These are phyloP conservation scores for Muscicapa adusta DNA, from an alignment of 2,113 vertebrate genomes.

Conservation along the genomic window DNA sequence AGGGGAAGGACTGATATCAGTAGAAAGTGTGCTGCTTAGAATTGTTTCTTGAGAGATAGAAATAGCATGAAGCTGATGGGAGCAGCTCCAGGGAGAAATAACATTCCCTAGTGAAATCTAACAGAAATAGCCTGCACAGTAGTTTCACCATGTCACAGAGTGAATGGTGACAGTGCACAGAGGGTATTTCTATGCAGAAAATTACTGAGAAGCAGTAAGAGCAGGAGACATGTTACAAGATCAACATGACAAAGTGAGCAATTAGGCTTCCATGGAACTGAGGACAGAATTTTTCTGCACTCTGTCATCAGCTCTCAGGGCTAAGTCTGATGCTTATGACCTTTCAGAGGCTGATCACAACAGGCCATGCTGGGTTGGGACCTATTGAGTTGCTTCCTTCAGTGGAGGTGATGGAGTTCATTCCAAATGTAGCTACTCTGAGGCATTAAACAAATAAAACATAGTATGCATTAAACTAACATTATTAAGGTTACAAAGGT, in stretches of 20 bases:
- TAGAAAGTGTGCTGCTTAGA: not conserved
- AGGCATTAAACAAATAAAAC: slow-evolving; percentile 45
- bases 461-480: slow-evolving; percentile 1
- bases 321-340: not conserved
- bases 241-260: slow-evolving; percentile 33
- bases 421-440: slow-evolving; percentile 40
- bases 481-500: slow-evolving; percentile 13
- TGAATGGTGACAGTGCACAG: slow-evolving; percentile 1
- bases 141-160: not conserved
- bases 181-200: not conserved
- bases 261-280: not conserved
- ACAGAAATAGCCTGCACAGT: not conserved
- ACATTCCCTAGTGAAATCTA: not conserved
- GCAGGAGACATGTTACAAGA: not conserved
- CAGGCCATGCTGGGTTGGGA: not conserved
- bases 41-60: not conserved
- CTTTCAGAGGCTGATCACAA: not conserved
- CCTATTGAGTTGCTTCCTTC: slow-evolving; percentile 7
- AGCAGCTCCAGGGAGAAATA: not conserved
- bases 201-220: not conserved
- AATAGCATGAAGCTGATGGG: not conserved
- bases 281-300: not conserved
- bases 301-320: not conserved
- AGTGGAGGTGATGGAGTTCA: slow-evolving; percentile 24
- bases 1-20: not conserved